Base-by-base conservation (phyloP, 1,140 invertebrate species). In the Temnothorax longispinosus region DNA sequence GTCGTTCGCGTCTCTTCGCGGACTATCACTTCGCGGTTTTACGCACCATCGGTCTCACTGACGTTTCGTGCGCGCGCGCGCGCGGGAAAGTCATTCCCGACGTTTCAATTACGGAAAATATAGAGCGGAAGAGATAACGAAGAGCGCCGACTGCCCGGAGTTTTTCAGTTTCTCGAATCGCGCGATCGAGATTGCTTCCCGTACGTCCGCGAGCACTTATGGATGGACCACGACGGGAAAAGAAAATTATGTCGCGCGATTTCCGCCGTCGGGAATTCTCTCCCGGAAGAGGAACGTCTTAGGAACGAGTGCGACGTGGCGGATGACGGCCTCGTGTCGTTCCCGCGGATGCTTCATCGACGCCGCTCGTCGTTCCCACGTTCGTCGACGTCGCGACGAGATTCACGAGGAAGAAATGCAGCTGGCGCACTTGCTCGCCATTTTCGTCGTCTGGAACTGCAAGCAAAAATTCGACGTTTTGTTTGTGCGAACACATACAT, bases 381-480 rank as follows among this genome's bases (percentile, higher is more conserved):
- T 58, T 58, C 67, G 47, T 76, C 44, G 56, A 54, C 47, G 41
- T 60, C 11, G 35, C 62, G 2, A 35, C 50, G 56, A 41, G 27
- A 21, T 67, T 89, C 85, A 89, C 21, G 62, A 72, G 27, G 69
- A 84, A 47, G 69, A 75, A 44, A 21, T 38, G 56, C 65, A 18
- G 41, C 67, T 18, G 65, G 44, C 56, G 47, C 35, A 27, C 35
- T 69, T 27, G 76, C 21, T 56, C 85, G 85, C 38, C 78, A 87
- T 87, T 72, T 32, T 82, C 52, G 56, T 77, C 58, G 60, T 78
- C 85, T 18, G 65, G 76, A 56, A 60, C 84, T 90, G 88, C 38
- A 89, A 89, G 77, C 71, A 60, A 65, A 27, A 89, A 44, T 47
- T 6, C 6, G n/a, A 3, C 4, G 18, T 41, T 62, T 50, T 44